Evolutionary conservation across 2,113 vertebrate species (phyloP).

Genomic region (Engystomops pustulosus): DNA sequence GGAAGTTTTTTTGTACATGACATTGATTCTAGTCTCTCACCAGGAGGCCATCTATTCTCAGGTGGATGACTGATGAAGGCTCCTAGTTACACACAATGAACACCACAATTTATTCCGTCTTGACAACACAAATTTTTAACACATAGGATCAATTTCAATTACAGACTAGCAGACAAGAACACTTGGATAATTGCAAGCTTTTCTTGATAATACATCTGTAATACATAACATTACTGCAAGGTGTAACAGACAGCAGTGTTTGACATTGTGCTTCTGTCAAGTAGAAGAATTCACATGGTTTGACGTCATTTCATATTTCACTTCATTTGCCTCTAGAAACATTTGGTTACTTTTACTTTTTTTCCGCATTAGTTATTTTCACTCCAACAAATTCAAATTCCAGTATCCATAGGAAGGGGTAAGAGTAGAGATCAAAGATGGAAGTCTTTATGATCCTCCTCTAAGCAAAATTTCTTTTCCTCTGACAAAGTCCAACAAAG

Average conservation of each 20-base stretch:
- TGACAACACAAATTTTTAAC: slow-evolving; percentile 17
- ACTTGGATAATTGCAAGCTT: slow-evolving; percentile 12
- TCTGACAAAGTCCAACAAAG: no score
- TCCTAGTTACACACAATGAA: not conserved
- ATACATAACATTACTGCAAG: not conserved
- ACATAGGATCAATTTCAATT: slow-evolving; percentile 13
- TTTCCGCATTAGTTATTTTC: not conserved
- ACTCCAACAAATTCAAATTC: not conserved
- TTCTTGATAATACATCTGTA: not conserved
- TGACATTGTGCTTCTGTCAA: not conserved
- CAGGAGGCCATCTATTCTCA: not conserved
- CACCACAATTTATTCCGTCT: not conserved
- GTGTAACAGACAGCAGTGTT: not conserved
- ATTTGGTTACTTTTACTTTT: not conserved
- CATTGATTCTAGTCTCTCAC: not conserved
- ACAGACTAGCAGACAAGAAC: slow-evolving; percentile 12
- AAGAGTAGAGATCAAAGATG: no score
- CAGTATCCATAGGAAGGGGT: no score
- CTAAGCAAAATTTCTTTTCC: no score
- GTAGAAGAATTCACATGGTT: not conserved
- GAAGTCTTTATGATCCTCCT: no score
- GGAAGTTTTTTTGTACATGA: not conserved
- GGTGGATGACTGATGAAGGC: not conserved
- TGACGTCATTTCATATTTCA: not conserved
- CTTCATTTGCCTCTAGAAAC: not conserved